Evolutionary conservation across 2,113 vertebrate genomes (phyloP), one percentile per base, ranked within the genome.

Genomic region (Casuarius casuarius): DNA sequence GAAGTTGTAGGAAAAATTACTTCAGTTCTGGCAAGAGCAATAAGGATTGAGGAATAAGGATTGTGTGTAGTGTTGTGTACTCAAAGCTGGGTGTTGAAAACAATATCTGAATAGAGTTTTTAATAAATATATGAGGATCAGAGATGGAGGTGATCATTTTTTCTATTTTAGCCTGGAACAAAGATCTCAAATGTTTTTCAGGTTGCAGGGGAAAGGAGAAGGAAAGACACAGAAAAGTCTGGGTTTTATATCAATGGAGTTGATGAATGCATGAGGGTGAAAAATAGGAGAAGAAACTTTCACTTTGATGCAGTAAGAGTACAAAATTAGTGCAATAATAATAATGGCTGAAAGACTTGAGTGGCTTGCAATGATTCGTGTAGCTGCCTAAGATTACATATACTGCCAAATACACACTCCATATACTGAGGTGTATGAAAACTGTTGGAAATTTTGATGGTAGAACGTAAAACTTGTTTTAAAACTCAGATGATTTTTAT

Each of bases 391-490:
- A 46, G 12, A 65, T 71, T 87, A 49, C 14, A 4, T 67, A 68
- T 51, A 31, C 54, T 73, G 54, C 33, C 49, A 70, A 54, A 85
- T 49, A 87, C 6, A 77, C 31, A 38, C 51, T 94, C 68, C n/a
- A 33, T 59, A 83, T 80, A 70, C 59, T 83, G 75, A 90, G 56
- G 31, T 77, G 17, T 79, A 74, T 87, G 80, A 92, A 83, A 95
- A 90, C 51, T 80, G 33, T 42, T 94, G 75, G 29, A 58, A 91
- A 73, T 80, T 66, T 80, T 89, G 62, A 71, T 66, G n/a, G 42
- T 71, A 18, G 74, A 94, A 79, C 35, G 63, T 87, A 89, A 92
- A 91, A 73, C 58, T 96, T 89, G 28, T n/a, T 54, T 89, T 90
- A 82, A 91, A 91, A 79, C 35, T 77, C 46, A 68, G 52, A 49